Base-by-base conservation (phyloP, 2,797 vertebrate genomes). In the Poeciliopsis infans region DNA sequence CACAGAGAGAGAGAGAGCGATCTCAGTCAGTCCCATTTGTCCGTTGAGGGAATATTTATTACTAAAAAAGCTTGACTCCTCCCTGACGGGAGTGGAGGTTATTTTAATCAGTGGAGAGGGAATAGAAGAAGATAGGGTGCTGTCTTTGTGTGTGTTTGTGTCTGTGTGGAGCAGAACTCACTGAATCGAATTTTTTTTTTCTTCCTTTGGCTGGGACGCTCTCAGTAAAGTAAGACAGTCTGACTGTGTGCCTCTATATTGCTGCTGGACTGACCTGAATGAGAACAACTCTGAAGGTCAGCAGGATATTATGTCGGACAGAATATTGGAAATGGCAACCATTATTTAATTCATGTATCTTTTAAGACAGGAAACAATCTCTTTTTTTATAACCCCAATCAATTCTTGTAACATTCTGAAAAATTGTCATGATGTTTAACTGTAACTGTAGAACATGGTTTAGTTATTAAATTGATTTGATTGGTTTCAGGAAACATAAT, bases 61-160 rank as follows among this genome's bases (percentile, higher is more conserved):
- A 90, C 88, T 86, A 86, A 91, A 92, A 91, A 90, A 89, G 86
- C 85, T 86, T 82, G 88, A 94, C 94, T 92, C 87, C 89, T 90
- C 89, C 89, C 90, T n/a, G 57, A 80, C 41, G 80, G 89, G 89
- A 89, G 85, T 73, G 83, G 88, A 89, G 88, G 89, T 88, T 91
- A 91, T 93, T 93, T 91, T 91, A 90, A 92, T 91, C 87, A 87
- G 85, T 78, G 85, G 75, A 89, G 88, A 82, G 86, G 88, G 89
- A 92, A 87, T 84, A 79, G 87, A 83, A 76, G 84, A 82, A 88
- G 94, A 95, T 94, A 94, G 93, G 94, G 91, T 93, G 92, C 92
- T 89, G 87, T 61, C 86, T 81, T 31, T 53, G 88, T 90, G 90
- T 88, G 91, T 84, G 78, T 86, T 53, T 72, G 36, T 78, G 73